Percentiles rank a stretch among this genome's conserved stretches.
Evolutionary conservation across 1,140 invertebrate species (phyloP).

Genomic region (Pogonognathellus flavescens): DNA sequence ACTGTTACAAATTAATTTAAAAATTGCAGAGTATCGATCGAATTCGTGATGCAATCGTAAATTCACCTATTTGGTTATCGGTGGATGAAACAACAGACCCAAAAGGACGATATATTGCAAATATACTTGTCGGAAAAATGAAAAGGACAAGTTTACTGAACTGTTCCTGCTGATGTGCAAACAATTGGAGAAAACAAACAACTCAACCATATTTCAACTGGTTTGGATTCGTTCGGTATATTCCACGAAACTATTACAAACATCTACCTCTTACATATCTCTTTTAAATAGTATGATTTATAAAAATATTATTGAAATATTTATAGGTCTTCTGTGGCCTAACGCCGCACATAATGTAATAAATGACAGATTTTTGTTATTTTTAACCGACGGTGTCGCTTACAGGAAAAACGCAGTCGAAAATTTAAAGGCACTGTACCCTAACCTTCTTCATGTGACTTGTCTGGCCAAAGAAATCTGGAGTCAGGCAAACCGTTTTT

Average conservation of each 20-base stretch:
- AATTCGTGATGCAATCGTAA: background rate
- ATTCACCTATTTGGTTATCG: constrained; percentile 50
- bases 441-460: constrained; percentile 67
- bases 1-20: background rate
- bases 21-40: background rate
- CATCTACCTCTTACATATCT: too few relatives aligned
- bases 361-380: constrained; percentile 68
- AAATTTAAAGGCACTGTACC: constrained; percentile 67
- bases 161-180: constrained; percentile 6
- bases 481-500: too few relatives aligned
- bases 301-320: background rate
- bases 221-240: constrained; percentile 3
- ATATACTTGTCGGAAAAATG: constrained; percentile 53
- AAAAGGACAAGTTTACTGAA: background rate
- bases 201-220: constrained; percentile 9
- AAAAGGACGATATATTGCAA: constrained; percentile 55
- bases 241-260: too few relatives aligned
- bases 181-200: constrained; percentile 38
- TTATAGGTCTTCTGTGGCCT: constrained; percentile 36
- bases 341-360: constrained; percentile 20
- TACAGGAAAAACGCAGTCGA: constrained; percentile 68
- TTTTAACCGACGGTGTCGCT: constrained; percentile 67
- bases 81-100: constrained; percentile 63
- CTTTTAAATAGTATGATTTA: background rate
- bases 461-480: constrained; percentile 69